phyloP scores from a whole-genome alignment of 2,797 vertebrate species.

The Varecia variegata region DNA sequence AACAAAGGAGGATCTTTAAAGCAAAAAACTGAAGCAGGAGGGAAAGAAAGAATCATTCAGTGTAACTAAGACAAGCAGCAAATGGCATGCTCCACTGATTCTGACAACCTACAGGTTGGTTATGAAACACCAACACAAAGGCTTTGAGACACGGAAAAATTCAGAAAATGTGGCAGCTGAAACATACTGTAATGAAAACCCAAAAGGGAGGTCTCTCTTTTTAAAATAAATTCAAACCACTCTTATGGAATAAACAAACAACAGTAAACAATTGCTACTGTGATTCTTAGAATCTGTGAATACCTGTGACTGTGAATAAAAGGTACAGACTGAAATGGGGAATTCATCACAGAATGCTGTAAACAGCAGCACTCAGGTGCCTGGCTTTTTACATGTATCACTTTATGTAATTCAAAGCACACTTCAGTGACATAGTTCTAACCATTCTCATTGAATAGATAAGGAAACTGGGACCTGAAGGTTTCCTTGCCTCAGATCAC shows the following conservation, averaged over 20 bases:
- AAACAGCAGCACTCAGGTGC: rapidly evolving
- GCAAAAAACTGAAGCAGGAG: neutral
- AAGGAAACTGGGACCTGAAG: neutral
- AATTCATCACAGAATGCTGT: neutral
- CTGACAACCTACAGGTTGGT: neutral
- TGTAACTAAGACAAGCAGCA: neutral
- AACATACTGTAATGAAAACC: neutral
- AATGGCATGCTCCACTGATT: neutral
- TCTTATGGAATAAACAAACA: neutral
- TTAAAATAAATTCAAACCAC: constrained; percentile 29
- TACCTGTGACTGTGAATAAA: neutral
- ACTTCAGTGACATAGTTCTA: neutral
- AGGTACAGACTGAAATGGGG: neutral
- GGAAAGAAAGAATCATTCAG: neutral
- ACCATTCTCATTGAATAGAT: neutral
- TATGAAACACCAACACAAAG: neutral
- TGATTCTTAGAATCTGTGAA: neutral
- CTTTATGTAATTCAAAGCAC: neutral
- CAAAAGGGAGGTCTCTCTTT: neutral
- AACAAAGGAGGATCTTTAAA: neutral
- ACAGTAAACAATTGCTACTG: neutral
- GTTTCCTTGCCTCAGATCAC: neutral
- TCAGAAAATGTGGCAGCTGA: neutral
- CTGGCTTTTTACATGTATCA: neutral
- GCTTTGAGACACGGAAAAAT: neutral